phyloP scores from a whole-genome alignment of 2,113 vertebrate species.

The Talpa occidentalis region DNA sequence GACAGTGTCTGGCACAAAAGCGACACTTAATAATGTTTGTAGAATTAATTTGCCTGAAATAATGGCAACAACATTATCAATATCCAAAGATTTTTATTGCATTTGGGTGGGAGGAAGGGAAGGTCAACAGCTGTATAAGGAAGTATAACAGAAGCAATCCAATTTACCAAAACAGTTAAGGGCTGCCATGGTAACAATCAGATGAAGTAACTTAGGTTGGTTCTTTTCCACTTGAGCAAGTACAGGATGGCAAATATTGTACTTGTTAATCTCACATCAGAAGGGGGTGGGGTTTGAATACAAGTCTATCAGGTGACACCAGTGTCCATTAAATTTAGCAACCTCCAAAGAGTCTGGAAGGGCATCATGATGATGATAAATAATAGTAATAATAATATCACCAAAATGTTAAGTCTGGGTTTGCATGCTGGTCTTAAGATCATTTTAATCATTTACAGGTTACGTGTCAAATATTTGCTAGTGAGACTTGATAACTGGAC shows the following conservation, averaged over 20 bases:
- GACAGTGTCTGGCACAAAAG: background rate
- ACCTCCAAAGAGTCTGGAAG: conserved; percentile 37
- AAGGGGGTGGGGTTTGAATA: conserved; percentile 1
- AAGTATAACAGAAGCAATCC: conserved; percentile 45
- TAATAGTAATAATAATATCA: background rate
- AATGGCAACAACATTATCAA: conserved; percentile 24
- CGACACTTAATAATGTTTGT: background rate
- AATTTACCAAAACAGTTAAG: conserved; percentile 63
- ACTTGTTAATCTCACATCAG: conserved; percentile 57
- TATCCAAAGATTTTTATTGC: background rate
- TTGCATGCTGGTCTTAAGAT: background rate
- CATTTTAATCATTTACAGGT: background rate
- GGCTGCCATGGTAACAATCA: conserved; percentile 66
- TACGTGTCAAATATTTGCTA: conserved; percentile 2
- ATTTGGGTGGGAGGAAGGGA: background rate
- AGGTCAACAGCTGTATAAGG: conserved; percentile 42
- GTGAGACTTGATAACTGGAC: background rate
- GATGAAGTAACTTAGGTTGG: conserved; percentile 45
- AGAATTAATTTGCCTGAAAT: conserved; percentile 22
- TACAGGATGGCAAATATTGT: conserved; percentile 68
- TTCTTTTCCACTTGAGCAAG: conserved; percentile 61
- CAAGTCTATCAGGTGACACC: conserved; percentile 37
- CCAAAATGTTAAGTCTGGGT: background rate
- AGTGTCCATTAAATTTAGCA: background rate
- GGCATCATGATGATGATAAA: background rate